Conservation (phyloP, 2,113 vertebrate genomes). For the Theristicus caerulescens region DNA sequence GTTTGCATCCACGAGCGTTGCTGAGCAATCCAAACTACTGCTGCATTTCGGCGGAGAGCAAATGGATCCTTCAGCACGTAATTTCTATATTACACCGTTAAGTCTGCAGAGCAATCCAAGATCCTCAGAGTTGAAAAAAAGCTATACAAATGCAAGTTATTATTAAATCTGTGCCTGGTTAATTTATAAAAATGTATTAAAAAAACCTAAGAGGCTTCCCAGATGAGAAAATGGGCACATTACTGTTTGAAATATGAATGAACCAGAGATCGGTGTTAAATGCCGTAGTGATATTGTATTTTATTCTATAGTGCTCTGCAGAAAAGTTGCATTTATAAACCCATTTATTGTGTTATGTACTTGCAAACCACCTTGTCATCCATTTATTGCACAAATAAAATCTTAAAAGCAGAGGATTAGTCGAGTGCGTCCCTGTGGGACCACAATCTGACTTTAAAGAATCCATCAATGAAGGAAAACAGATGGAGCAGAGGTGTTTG, state of each 20-base stretch:
- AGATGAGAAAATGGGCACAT: slow-evolving; percentile 58
- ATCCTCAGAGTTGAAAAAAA: neutral
- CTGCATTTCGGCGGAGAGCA: neutral
- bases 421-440: slow-evolving; percentile 34
- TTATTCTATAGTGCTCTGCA: slow-evolving; percentile 30
- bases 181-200: slow-evolving; percentile 64
- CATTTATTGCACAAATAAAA: slow-evolving; percentile 67
- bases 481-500: slow-evolving; percentile 30
- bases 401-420: slow-evolving; percentile 53
- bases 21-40: neutral
- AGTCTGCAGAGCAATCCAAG: neutral
- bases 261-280: slow-evolving; percentile 45
- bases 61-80: neutral
- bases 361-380: slow-evolving; percentile 55
- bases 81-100: neutral
- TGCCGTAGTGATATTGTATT: neutral
- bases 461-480: slow-evolving; percentile 29
- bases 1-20: accelerated
- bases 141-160: neutral
- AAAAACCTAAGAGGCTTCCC: slow-evolving; percentile 16
- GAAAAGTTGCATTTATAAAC: slow-evolving; percentile 69
- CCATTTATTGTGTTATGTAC: slow-evolving; percentile 51
- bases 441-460: slow-evolving; percentile 41
- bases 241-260: slow-evolving; percentile 62
- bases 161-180: slow-evolving; percentile 62